Evolutionary conservation across 2,797 vertebrate genomes (phyloP), one percentile per base, ranked within the genome.

Genomic region (Tapera naevia): DNA sequence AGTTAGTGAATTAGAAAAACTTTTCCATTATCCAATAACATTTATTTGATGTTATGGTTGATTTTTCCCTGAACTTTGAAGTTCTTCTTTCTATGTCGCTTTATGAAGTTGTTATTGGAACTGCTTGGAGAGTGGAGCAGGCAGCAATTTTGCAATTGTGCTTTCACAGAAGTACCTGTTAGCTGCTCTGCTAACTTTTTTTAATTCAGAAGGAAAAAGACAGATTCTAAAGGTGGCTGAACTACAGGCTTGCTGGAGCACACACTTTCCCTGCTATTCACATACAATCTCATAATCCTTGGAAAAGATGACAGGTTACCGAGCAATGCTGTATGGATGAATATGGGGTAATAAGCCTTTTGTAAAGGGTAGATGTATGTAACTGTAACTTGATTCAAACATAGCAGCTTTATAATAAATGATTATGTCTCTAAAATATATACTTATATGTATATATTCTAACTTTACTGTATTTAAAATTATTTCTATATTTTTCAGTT

Each of bases 121-220:
- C 39, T 57, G 3, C 15, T 57, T 72, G 60, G 19, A 78, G 21
- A 17, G 11, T n/a, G 41, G 32, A 88, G 17, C 0, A 2, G 46
- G n/a, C 19, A 79, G 35, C 2, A 15, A 2, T 33, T 87, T 54
- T 37, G 32, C 25, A 15, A 3, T 23, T 0, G 1, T 16, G 9
- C 24, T 86, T 61, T 62, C 16, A 11, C 15, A 39, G 58, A 66
- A 46, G 17, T 60, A 51, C 30, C 28, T 74, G 10, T 53, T 46
- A 39, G 9, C 37, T 69, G 25, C 17, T 41, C 15, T 53, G 18
- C 7, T 46, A 25, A 16, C 46, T 17, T 23, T 58, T n/a, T 66
- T 10, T 2, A 37, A 32, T 64, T 60, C 8, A 12, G 23, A 43
- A 32, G 22, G n/a, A 70, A 39, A 23, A 56, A 39, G 14, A 39